Percentiles rank a stretch among this genome's conserved stretches.
Conservation (phyloP, 2,113 vertebrate species). For the Antigone vipio region DNA sequence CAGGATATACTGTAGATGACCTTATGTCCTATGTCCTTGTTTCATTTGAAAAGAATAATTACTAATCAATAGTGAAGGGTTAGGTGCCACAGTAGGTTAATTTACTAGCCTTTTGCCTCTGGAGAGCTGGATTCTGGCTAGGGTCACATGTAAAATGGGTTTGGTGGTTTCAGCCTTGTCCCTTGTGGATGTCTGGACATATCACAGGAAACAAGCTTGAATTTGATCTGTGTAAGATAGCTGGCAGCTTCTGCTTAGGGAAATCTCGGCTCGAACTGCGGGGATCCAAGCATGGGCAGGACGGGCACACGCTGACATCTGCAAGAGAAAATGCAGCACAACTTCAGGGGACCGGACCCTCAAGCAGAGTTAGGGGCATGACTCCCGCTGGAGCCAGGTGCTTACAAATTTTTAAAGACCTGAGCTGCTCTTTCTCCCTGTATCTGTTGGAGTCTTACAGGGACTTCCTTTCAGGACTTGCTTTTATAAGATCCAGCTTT, state of each 20-base stretch:
- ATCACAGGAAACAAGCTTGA: conserved; percentile 49
- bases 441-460: not conserved
- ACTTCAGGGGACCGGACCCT: fast-evolving
- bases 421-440: not conserved
- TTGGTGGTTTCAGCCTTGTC: conserved; percentile 47
- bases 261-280: not conserved
- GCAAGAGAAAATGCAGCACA: not conserved
- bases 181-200: not conserved
- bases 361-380: not conserved
- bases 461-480: not conserved
- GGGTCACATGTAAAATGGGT: conserved; percentile 64
- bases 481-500: not conserved
- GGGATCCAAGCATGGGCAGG: not conserved
- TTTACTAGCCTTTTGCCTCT: conserved; percentile 65
- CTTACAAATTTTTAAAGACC: not conserved
- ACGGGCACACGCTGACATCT: not conserved
- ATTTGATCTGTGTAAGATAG: conserved; percentile 44
- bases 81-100: conserved; percentile 72
- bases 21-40: conserved; percentile 65
- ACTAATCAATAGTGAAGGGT: conserved; percentile 71
- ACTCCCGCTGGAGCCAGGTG: not conserved
- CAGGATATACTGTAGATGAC: conserved; percentile 53
- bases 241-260: conserved; percentile 43
- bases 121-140: conserved; percentile 46
- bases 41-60: conserved; percentile 73